A percentile compares a stretch with the other conserved stretches of the same genome.
Conservation (phyloP, 2,113 vertebrate species). For the Dolichotis patagonum region DNA sequence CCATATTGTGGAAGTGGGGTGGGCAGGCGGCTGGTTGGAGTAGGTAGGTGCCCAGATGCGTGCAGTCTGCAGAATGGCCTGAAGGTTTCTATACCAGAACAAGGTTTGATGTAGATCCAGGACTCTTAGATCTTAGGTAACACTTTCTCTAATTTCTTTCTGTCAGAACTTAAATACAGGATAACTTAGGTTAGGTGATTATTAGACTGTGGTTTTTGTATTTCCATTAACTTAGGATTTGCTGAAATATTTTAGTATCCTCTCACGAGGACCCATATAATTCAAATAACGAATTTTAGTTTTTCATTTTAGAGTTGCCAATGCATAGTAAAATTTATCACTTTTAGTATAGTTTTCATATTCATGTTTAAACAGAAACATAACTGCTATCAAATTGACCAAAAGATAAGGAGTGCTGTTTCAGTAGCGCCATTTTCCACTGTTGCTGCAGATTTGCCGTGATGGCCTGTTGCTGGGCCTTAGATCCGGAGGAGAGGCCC, state of each 20-base stretch:
- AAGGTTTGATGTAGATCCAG: background rate
- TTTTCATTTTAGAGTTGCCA: background rate
- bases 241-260: slow-evolving; percentile 14
- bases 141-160: background rate
- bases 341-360: background rate
- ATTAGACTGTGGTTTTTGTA: background rate
- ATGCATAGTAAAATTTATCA: background rate
- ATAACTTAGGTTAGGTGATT: background rate
- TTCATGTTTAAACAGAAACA: background rate
- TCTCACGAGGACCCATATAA: background rate
- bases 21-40: background rate
- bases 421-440: background rate
- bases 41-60: background rate
- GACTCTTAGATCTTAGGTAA: background rate
- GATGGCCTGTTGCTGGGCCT: slow-evolving; percentile 99
- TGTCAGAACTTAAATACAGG: background rate
- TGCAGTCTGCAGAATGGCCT: background rate
- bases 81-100: background rate
- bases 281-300: background rate
- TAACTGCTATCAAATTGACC: background rate
- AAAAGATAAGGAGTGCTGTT: background rate
- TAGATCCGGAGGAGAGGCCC: slow-evolving; percentile 97
- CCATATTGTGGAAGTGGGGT: background rate
- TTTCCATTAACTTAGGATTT: background rate
- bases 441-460: slow-evolving; percentile 93